These are phyloP conservation scores for Eupsilia transversa DNA, from an alignment of 2,888 invertebrate species.

Conservation along the genomic window DNA sequence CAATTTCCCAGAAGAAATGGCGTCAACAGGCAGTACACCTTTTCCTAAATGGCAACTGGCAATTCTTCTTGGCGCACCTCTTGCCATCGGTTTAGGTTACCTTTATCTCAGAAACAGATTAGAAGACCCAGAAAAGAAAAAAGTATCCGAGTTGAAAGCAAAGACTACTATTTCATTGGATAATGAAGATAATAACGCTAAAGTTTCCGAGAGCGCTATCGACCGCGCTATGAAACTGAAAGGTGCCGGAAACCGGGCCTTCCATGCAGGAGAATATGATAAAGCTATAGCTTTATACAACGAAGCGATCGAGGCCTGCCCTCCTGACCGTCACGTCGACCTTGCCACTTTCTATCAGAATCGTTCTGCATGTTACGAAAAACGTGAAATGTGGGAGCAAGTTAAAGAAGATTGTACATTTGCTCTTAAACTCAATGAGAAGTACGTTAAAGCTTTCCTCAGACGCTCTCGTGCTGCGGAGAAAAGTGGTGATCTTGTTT, in stretches of 20 bases:
- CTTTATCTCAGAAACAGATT: slow-evolving; percentile 93
- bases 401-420: slow-evolving; percentile 96
- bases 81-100: slow-evolving; percentile 95
- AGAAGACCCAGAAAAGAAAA: slow-evolving; percentile 89
- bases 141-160: slow-evolving; percentile 87
- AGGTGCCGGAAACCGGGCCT: slow-evolving; percentile 96
- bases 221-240: slow-evolving; percentile 95
- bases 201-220: slow-evolving; percentile 91
- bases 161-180: slow-evolving; percentile 92
- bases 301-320: slow-evolving; percentile 97
- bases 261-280: slow-evolving; percentile 96
- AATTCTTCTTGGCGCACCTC: slow-evolving; percentile 95
- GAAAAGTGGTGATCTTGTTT: slow-evolving; percentile 93
- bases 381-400: slow-evolving; percentile 95
- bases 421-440: slow-evolving; percentile 95
- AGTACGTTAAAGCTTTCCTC: slow-evolving; percentile 96
- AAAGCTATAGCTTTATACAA: slow-evolving; percentile 97
- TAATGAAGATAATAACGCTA: slow-evolving; percentile 87
- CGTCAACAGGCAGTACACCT: slow-evolving; percentile 90
- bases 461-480: slow-evolving; percentile 96
- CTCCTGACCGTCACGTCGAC: slow-evolving; percentile 93
- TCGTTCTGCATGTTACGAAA: slow-evolving; percentile 98
- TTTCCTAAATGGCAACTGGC: slow-evolving; percentile 97
- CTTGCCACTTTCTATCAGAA: slow-evolving; percentile 98
- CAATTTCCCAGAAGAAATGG: slow-evolving; percentile 78